Conservation (phyloP, 1,140 invertebrate species). For the Hylyphantes graminicola region DNA sequence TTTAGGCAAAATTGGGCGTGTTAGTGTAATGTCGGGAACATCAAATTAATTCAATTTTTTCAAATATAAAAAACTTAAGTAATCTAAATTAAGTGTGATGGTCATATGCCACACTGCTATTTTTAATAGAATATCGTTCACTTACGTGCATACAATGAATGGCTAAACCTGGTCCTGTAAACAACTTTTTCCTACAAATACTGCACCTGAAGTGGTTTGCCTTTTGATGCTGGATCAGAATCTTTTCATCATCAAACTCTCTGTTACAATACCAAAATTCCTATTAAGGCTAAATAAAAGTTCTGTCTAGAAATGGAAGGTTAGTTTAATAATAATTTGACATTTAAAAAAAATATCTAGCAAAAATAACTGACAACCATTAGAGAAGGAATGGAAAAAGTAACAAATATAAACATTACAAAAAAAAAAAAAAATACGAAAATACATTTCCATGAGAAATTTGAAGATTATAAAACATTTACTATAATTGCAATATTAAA, state of each 20-base stretch:
- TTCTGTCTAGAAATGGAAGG: background rate
- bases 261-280: slow-evolving; percentile 95
- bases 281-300: slow-evolving; percentile 1
- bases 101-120: background rate
- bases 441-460: too few relatives aligned
- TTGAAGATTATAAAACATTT: too few relatives aligned
- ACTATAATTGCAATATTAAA: too few relatives aligned
- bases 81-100: background rate
- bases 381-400: too few relatives aligned
- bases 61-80: background rate
- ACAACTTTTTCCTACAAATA: slow-evolving; percentile 99
- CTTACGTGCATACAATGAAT: slow-evolving; percentile 99
- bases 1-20: too few relatives aligned
- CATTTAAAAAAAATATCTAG: too few relatives aligned
- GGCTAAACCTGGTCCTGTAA: slow-evolving; percentile 96
- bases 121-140: slow-evolving; percentile 11
- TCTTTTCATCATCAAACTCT: slow-evolving; percentile 99
- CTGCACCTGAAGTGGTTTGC: slow-evolving; percentile 99
- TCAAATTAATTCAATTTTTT: background rate
- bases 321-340: too few relatives aligned
- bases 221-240: slow-evolving; percentile 99
- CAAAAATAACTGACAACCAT: too few relatives aligned
- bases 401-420: too few relatives aligned
- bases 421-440: too few relatives aligned
- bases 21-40: too few relatives aligned